A percentile compares a stretch with the other conserved stretches of the same genome.
Conservation (phyloP, 2,888 invertebrate species). For the Diloba caeruleocephala region DNA sequence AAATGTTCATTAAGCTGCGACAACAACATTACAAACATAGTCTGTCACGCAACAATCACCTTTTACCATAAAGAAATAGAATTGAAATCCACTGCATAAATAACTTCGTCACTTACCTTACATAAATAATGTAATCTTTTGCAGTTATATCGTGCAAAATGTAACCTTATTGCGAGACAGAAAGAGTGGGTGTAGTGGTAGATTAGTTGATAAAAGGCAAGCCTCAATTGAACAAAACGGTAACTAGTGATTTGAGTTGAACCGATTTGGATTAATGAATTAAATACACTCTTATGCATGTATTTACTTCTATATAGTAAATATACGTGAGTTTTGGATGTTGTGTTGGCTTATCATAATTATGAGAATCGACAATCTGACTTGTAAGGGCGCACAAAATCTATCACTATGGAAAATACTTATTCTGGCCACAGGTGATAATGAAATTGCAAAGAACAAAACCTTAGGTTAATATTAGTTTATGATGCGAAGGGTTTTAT, state of each 20-base stretch:
- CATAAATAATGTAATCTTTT: conserved; percentile 30
- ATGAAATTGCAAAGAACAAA: no score
- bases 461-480: no score
- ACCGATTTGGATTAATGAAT: conserved; percentile 60
- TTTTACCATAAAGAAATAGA: conserved; percentile 14
- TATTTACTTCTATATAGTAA: conserved; percentile 11
- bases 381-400: no score
- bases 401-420: no score
- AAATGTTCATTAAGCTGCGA: conserved; percentile 81
- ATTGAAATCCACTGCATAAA: conserved; percentile 11
- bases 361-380: no score
- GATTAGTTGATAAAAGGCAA: conserved; percentile 12
- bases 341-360: no score
- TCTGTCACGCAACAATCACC: conserved; percentile 19
- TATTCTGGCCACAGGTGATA: no score
- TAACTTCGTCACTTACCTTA: conserved; percentile 34
- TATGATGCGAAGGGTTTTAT: no score
- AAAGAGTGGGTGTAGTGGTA: conserved; percentile 1
- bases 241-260: conserved; percentile 57
- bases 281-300: conserved; percentile 45
- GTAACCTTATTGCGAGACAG: conserved; percentile 7
- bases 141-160: conserved; percentile 11
- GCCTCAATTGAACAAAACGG: conserved; percentile 41
- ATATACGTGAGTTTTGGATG: no score
- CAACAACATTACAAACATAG: conserved; percentile 55